Evolutionary conservation across 1,140 invertebrate species (phyloP), one percentile per base, ranked within the genome.

Genomic region (Cotesia typhae): DNA sequence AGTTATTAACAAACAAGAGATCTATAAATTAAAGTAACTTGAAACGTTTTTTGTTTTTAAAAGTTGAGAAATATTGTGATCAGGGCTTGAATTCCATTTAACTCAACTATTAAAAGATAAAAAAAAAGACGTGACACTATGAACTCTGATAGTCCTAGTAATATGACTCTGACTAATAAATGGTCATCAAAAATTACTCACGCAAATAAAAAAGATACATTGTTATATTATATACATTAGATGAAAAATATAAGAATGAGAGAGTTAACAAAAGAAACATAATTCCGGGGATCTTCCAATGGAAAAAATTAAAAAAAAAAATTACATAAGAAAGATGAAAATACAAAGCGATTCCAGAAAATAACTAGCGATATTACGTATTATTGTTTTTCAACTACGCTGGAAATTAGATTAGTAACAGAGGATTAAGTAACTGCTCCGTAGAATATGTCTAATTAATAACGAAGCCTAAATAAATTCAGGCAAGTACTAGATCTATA

Each of bases 351-450:
- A 80, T 81, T 81, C 80, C 79, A 79, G 78, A 80, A 77, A 78
- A 75, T 81, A 85, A 79, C 72, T 80, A 84, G 73, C 81, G n/a
- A 64, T 28, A 37, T 79, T 71, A 80, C 73, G 75, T 79, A 81
- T 47, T 75, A 80, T 85, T 83, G 84, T 85, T 85, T 85, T 85
- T 81, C 83, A 85, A 83, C 77, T 77, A 73, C 75, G 76, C 81
- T 80, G 78, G 77, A 83, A 83, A 71, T 75, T 81, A 82, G 76
- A 78, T 77, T 77, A 63, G 51, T 17, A n/a, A 14, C 52, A 17
- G 17, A 64, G 28, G 35, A 64, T 38, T 41, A n/a, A 7, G 10
- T 37, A n/a, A 37, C 38, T 35, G 12, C 36, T 35, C 36, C 60
- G 60, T 41, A 52, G 17, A 66, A 51, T 14, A 52, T 20, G 10